Conservation (phyloP, 2,113 vertebrate genomes). For the Gracilinanus agilis region DNA sequence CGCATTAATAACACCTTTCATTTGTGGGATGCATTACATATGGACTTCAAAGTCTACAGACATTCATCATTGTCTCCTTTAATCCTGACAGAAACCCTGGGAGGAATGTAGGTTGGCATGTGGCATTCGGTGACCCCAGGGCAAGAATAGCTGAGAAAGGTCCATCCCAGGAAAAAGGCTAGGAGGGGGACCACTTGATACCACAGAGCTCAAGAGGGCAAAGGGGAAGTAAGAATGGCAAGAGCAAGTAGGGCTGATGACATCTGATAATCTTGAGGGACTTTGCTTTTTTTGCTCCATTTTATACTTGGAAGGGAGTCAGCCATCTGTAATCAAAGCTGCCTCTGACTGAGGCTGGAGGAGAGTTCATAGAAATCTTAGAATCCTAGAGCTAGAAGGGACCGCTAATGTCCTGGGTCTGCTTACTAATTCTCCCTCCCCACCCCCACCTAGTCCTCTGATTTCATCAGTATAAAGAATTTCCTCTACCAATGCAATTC, state of each 20-base stretch:
- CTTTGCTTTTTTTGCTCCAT: not conserved
- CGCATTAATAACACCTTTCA: not conserved
- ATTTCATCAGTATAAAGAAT: not conserved
- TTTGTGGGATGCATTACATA: not conserved
- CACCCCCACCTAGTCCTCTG: not conserved
- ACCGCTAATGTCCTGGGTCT: not conserved
- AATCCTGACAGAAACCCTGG: not conserved
- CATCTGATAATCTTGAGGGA: not conserved
- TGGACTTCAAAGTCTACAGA: not conserved
- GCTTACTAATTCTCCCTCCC: not conserved
- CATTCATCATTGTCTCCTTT: not conserved
- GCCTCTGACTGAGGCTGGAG: not conserved
- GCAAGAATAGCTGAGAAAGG: not conserved
- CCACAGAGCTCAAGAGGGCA: not conserved
- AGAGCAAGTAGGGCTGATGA: conserved; percentile 1
- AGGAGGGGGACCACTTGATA: not conserved
- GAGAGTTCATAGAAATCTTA: too few species aligned
- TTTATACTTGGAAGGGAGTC: not conserved
- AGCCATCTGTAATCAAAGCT: not conserved
- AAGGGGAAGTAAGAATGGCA: not conserved
- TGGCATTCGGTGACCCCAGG: not conserved
- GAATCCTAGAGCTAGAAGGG: too few species aligned
- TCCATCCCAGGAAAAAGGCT: not conserved
- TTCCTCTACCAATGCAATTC: not conserved
- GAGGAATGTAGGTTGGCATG: not conserved